Evolutionary conservation across 2,113 vertebrate genomes (phyloP).

Genomic region (Physeter macrocephalus): DNA sequence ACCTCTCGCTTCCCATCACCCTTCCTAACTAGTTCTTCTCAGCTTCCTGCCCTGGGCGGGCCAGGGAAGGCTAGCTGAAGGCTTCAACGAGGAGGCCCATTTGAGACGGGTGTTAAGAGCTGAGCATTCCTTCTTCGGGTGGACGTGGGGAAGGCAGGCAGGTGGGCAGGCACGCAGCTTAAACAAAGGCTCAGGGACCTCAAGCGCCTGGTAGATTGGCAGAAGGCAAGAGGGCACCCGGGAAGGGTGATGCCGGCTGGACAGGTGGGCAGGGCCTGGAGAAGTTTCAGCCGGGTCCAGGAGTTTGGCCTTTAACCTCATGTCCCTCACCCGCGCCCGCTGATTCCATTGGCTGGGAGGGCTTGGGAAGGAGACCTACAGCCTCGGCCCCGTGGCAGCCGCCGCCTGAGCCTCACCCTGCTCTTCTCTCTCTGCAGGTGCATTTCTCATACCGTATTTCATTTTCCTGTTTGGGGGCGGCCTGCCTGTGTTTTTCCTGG

Average conservation of each 20-base stretch:
- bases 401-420: neutral
- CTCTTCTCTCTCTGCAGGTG: slow-evolving; percentile 84
- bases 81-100: neutral
- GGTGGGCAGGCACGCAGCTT: neutral
- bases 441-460: slow-evolving; percentile 99
- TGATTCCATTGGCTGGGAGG: neutral
- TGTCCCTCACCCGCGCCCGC: rapidly evolving
- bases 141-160: neutral
- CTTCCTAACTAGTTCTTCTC: neutral
- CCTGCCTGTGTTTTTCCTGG: slow-evolving; percentile 98
- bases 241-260: neutral
- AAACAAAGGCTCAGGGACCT: neutral
- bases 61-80: neutral
- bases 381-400: neutral
- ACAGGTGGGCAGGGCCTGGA: neutral
- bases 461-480: slow-evolving; percentile 99
- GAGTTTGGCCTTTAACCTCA: slow-evolving; percentile 77
- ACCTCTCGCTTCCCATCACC: neutral
- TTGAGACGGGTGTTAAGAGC: neutral
- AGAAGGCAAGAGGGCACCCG: neutral
- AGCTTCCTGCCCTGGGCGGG: neutral
- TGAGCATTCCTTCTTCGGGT: neutral
- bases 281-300: neutral
- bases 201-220: neutral
- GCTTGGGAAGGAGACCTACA: neutral